Conservation (phyloP, 2,797 vertebrate species). For the Enteromius argenteus region DNA sequence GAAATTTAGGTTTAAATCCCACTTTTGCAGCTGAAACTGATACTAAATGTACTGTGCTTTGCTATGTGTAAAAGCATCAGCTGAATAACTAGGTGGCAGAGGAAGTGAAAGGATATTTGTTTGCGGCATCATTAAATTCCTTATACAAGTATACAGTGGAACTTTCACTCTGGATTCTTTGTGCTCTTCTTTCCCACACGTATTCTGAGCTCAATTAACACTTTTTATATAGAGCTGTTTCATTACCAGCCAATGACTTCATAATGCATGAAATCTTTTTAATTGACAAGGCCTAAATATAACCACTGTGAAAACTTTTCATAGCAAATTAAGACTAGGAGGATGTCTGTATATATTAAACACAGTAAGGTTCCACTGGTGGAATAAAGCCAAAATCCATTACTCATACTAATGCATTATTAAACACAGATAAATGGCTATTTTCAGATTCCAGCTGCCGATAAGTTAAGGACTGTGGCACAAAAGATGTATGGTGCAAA, state of each 20-base stretch:
- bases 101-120: neutral
- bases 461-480: constrained; percentile 85
- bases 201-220: constrained; percentile 51
- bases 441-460: constrained; percentile 78
- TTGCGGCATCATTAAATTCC: neutral
- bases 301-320: constrained; percentile 23
- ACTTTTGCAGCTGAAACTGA: neutral
- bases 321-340: neutral
- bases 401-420: constrained; percentile 11
- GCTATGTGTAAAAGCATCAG: neutral
- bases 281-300: constrained; percentile 47
- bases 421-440: constrained; percentile 15
- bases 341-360: neutral
- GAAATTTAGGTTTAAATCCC: neutral
- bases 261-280: constrained; percentile 28
- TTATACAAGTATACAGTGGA: neutral
- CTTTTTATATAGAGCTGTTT: constrained; percentile 55
- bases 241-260: constrained; percentile 51
- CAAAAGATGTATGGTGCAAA: constrained; percentile 83
- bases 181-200: neutral
- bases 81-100: neutral
- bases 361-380: neutral
- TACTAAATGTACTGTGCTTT: neutral
- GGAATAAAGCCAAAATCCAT: neutral
- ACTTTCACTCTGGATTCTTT: constrained; percentile 11